Evolutionary conservation across 2,797 vertebrate species (phyloP).

Genomic region (Karalla daura): DNA sequence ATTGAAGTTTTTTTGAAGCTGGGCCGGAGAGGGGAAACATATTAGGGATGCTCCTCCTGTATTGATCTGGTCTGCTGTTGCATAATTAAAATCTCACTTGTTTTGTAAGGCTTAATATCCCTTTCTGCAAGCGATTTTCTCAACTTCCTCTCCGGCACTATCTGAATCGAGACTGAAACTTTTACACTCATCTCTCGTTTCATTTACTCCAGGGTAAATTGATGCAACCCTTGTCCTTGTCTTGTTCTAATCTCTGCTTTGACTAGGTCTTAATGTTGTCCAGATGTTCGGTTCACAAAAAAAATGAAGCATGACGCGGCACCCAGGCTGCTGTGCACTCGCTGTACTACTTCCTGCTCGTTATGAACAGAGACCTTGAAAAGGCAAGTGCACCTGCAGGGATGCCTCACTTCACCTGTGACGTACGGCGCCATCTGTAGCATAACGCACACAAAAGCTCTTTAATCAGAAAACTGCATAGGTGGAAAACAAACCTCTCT

Average conservation of each 20-base stretch:
- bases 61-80: slow-evolving; percentile 15
- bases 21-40: slow-evolving; percentile 18
- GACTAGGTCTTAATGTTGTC: background rate
- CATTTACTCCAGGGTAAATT: background rate
- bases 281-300: background rate
- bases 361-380: background rate
- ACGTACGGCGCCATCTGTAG: background rate
- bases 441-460: no score
- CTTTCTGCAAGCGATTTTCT: background rate
- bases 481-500: no score
- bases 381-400: background rate
- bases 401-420: background rate
- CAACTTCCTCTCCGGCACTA: no score
- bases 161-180: no score
- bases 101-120: slow-evolving; percentile 6
- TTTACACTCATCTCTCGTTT: background rate
- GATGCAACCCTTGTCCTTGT: background rate
- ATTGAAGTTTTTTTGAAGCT: slow-evolving; percentile 14
- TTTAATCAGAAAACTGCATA: no score
- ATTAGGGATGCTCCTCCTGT: slow-evolving; percentile 20
- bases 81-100: slow-evolving; percentile 42
- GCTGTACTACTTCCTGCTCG: background rate
- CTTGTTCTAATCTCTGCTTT: background rate
- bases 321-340: background rate
- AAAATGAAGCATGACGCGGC: background rate